These are phyloP conservation scores for Tromatobia lineatoria DNA, from an alignment of 2,888 invertebrate genomes.

Conservation along the genomic window DNA sequence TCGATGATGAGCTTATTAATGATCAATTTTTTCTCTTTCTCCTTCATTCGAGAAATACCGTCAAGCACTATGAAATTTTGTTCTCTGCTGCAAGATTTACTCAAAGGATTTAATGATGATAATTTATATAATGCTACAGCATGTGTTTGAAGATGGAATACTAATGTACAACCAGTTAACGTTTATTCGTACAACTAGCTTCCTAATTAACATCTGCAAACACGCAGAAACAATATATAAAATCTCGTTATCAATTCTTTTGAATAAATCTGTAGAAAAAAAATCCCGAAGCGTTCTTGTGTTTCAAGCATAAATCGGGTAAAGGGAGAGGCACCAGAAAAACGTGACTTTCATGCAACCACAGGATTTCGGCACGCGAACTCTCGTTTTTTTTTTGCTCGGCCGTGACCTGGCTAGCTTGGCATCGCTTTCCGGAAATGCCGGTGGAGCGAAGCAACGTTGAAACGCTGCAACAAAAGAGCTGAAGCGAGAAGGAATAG, in stretches of 20 bases:
- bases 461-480: conserved; percentile 32
- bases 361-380: conserved; percentile 46
- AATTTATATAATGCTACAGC: too few relatives aligned
- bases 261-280: not conserved
- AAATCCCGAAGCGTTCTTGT: conserved; percentile 7
- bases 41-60: too few relatives aligned
- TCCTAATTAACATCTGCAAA: conserved; percentile 28
- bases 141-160: too few relatives aligned
- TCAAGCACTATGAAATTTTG: too few relatives aligned
- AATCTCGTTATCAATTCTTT: conserved; percentile 20
- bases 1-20: not conserved
- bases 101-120: too few relatives aligned
- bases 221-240: conserved; percentile 4
- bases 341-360: conserved; percentile 32
- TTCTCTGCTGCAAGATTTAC: too few relatives aligned
- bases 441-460: conserved; percentile 13
- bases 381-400: conserved; percentile 28
- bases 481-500: conserved; percentile 26
- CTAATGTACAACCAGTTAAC: not conserved
- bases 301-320: conserved; percentile 35
- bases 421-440: conserved; percentile 48
- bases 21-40: not conserved
- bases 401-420: conserved; percentile 43
- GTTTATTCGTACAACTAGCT: not conserved
- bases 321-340: conserved; percentile 16